Conservation (phyloP, 2,113 vertebrate genomes). For the Colaptes auratus region DNA sequence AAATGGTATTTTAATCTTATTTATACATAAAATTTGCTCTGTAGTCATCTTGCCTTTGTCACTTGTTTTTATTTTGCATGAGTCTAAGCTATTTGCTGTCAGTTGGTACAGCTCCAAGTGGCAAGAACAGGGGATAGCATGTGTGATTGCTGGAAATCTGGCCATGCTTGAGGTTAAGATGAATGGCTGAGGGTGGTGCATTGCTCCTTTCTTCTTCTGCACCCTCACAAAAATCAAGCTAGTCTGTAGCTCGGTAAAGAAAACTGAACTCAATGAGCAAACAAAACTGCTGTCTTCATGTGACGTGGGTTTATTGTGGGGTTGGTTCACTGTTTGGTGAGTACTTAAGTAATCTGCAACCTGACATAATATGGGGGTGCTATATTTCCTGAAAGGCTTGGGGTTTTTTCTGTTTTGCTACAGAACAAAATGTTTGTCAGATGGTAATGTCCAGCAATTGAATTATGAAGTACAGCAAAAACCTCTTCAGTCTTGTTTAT, state of each 20-base stretch:
- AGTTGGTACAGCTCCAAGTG: not conserved
- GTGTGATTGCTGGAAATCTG: not conserved
- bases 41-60: not conserved
- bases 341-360: not conserved
- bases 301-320: not conserved
- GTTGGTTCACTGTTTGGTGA: not conserved
- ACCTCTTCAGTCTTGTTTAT: not conserved
- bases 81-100: not conserved
- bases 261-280: not conserved
- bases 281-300: not conserved
- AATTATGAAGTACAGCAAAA: not conserved
- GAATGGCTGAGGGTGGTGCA: not conserved
- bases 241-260: not conserved
- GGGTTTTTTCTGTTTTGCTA: not conserved
- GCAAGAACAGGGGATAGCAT: not conserved
- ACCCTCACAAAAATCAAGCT: not conserved
- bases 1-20: not conserved
- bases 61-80: not conserved
- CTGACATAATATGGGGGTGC: not conserved
- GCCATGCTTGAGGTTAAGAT: not conserved
- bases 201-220: not conserved
- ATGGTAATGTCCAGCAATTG: not conserved
- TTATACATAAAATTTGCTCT: not conserved
- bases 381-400: not conserved
- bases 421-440: not conserved